Conservation (phyloP, 2,888 invertebrate species). For the Bellardia bayeri region DNA sequence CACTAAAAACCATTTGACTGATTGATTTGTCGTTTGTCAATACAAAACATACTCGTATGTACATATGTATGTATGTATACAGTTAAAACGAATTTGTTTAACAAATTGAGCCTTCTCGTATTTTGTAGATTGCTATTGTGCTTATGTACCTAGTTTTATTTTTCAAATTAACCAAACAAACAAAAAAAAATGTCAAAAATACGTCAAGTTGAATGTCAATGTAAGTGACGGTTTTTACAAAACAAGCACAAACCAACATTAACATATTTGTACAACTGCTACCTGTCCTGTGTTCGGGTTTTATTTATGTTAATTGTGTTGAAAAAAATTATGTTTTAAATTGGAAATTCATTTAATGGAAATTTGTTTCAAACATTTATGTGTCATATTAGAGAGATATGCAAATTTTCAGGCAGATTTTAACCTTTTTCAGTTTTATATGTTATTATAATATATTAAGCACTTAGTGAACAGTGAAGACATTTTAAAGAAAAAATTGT, state of each 20-base stretch:
- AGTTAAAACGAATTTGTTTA: constrained; percentile 40
- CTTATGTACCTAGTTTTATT: background rate
- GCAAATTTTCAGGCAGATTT: background rate
- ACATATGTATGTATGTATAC: too few species aligned
- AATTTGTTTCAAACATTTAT: background rate
- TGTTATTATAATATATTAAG: too few species aligned
- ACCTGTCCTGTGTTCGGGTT: background rate
- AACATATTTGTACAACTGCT: background rate
- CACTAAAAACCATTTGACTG: constrained; percentile 27
- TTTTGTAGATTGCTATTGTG: background rate
- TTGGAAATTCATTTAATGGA: background rate
- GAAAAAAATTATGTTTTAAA: background rate
- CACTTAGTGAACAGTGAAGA: too few species aligned
- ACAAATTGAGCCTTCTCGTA: constrained; percentile 28
- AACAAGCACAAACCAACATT: background rate
- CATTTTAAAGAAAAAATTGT: too few species aligned
- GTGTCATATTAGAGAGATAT: background rate
- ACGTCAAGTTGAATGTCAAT: constrained; percentile 65
- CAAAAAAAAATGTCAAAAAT: constrained; percentile 53
- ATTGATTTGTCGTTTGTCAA: constrained; percentile 41
- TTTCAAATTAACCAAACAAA: background rate
- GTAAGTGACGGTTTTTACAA: constrained; percentile 47
- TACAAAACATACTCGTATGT: background rate
- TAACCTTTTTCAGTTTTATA: background rate
- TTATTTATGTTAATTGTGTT: background rate